phyloP scores from a whole-genome alignment of 2,797 vertebrate genomes.

The Acrossocheilus fasciatus region DNA sequence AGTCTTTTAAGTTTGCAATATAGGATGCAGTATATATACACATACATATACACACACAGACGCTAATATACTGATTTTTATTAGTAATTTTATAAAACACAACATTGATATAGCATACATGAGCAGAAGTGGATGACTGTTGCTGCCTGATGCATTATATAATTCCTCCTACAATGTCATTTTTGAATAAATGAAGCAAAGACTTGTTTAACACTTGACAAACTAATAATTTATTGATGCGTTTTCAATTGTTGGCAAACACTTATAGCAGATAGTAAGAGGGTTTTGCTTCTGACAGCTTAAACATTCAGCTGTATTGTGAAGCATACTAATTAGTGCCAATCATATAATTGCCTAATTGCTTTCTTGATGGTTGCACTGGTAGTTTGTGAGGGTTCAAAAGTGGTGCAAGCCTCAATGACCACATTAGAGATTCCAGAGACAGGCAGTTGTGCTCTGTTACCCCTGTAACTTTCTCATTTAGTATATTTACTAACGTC shows the following conservation, averaged over 20 bases:
- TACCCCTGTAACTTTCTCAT: conserved; percentile 46
- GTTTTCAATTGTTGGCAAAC: conserved; percentile 23
- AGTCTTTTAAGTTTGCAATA: background rate
- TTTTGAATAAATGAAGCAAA: conserved; percentile 23
- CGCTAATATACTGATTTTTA: background rate
- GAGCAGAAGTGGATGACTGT: conserved; percentile 3
- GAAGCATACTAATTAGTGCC: conserved; percentile 52
- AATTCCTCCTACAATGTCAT: conserved; percentile 28
- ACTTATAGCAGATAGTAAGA: background rate
- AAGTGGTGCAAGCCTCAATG: conserved; percentile 47
- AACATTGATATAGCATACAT: background rate
- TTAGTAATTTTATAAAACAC: background rate
- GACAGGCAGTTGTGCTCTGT: conserved; percentile 28
- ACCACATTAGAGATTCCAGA: conserved; percentile 30
- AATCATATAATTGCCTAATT: conserved; percentile 60
- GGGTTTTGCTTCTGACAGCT: conserved; percentile 27
- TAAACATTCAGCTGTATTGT: conserved; percentile 44
- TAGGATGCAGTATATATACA: background rate
- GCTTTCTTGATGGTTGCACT: conserved; percentile 40
- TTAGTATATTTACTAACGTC: conserved; percentile 42
- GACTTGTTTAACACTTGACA: conserved; percentile 33
- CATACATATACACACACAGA: background rate
- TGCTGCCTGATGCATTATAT: background rate
- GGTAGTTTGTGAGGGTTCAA: conserved; percentile 54
- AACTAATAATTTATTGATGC: conserved; percentile 33